A percentile compares a stretch with the other conserved stretches of the same genome.
Conservation (phyloP, 1,140 invertebrate species). For the Microplitis demolitor region DNA sequence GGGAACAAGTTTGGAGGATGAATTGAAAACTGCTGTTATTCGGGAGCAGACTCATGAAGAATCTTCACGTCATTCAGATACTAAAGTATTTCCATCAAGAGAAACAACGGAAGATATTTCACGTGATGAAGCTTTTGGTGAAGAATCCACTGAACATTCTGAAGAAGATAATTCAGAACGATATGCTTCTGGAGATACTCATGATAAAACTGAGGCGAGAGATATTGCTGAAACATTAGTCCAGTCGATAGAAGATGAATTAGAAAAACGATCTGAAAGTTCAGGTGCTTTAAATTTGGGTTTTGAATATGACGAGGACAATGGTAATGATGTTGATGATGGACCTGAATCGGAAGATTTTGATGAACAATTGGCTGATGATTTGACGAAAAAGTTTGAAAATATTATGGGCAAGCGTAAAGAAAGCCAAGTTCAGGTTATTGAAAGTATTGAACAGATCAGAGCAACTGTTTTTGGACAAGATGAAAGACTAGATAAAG, state of each 20-base stretch:
- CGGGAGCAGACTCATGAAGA: slow-evolving; percentile 43
- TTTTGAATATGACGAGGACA: slow-evolving; percentile 17
- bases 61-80: slow-evolving; percentile 2
- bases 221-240: slow-evolving; percentile 50
- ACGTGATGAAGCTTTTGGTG: not conserved
- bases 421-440: slow-evolving; percentile 14
- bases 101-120: slow-evolving; percentile 13
- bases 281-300: slow-evolving; percentile 32
- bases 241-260: slow-evolving; percentile 53
- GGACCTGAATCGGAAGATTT: slow-evolving; percentile 39
- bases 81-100: slow-evolving; percentile 4
- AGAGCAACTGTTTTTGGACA: slow-evolving; percentile 15
- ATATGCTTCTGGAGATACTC: slow-evolving; percentile 20
- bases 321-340: slow-evolving; percentile 36
- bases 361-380: slow-evolving; percentile 49
- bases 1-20: slow-evolving; percentile 26
- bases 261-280: slow-evolving; percentile 44
- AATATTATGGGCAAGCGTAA: slow-evolving; percentile 40
- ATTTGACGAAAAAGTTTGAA: slow-evolving; percentile 52
- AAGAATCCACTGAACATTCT: slow-evolving; percentile 27
- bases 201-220: slow-evolving; percentile 46
- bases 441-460: slow-evolving; percentile 11
- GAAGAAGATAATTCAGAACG: slow-evolving; percentile 35
- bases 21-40: slow-evolving; percentile 21
- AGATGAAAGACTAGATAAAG: slow-evolving; percentile 41